Evolutionary conservation across 2,113 vertebrate species (phyloP), one percentile per base, ranked within the genome.

Genomic region (Osmerus mordax): DNA sequence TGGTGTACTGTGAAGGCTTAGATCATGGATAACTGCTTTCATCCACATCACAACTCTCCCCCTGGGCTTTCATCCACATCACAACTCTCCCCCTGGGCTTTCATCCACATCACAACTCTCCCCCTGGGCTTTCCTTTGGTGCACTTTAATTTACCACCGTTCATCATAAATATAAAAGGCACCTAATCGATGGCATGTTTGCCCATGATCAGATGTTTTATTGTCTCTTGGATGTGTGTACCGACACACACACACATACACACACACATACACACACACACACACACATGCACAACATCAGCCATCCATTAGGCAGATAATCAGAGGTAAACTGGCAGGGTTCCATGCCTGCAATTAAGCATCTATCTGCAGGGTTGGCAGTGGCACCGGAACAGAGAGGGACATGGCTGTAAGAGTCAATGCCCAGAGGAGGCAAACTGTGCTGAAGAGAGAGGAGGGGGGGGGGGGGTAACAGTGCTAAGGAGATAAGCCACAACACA

Each of bases 281-380:
- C 2, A 11, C 54, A 56, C 55, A 56, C 55, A n/a, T 16, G n/a
- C 55, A n/a, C 55, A 18, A 16, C 15, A 4, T 56, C 47, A 58
- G 59, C 54, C 16, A 67, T 36, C 56, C 41, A 32, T 63, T 60
- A 73, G 47, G 66, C n/a, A 23, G 51, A 67, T 54, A n/a, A 25
- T 23, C 36, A 41, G 63, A 59, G 59, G 60, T 65, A 66, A 23
- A 13, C 75, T 80, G 84, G 84, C 74, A 60, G 25, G 15, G 63
- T 12, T 70, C 77, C 75, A 72, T 25, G n/a, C 61, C 12, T 19
- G 71, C 79, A 68, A 80, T 83, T 80, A 83, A 72, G 72, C 16
- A 55, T 66, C 66, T 74, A 80, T 78, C 73, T 66, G 72, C 67
- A 69, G 53, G 74, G 77, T 67, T 69, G 65, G 11, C 12, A 13